A percentile compares a stretch with the other conserved stretches of the same genome.
Evolutionary conservation across 2,797 vertebrate species (phyloP).

Genomic region (Natrix natrix): DNA sequence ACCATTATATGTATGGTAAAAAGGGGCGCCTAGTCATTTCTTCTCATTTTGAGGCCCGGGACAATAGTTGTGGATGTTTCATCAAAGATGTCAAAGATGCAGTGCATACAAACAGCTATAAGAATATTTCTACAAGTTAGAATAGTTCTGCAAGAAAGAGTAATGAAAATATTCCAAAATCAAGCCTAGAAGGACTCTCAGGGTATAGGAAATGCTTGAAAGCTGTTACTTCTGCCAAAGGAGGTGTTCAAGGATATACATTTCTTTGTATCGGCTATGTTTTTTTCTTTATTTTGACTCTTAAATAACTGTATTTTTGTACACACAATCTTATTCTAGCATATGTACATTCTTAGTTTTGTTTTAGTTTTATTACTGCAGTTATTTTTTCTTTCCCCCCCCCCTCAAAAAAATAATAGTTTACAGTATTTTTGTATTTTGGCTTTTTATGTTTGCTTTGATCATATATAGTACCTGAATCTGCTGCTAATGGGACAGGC

Average conservation of each 20-base stretch:
- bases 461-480: background rate
- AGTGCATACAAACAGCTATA: background rate
- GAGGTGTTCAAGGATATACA: background rate
- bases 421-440: background rate
- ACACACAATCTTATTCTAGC: background rate
- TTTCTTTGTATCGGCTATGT: background rate
- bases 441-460: background rate
- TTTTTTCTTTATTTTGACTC: background rate
- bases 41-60: background rate
- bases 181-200: background rate
- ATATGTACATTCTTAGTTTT: background rate
- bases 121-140: background rate
- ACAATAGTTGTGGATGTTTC: background rate
- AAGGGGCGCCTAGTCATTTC: background rate
- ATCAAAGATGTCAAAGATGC: background rate
- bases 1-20: background rate
- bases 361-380: background rate
- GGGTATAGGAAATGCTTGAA: background rate
- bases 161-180: background rate
- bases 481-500: background rate
- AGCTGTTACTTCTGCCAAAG: background rate
- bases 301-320: background rate
- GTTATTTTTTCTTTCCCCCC: background rate
- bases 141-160: background rate
- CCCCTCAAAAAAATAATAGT: background rate